A percentile compares a stretch with the other conserved stretches of the same genome.
These are phyloP conservation scores for Phengaris alcon DNA, from an alignment of 2,888 invertebrate species.

Conservation along the genomic window DNA sequence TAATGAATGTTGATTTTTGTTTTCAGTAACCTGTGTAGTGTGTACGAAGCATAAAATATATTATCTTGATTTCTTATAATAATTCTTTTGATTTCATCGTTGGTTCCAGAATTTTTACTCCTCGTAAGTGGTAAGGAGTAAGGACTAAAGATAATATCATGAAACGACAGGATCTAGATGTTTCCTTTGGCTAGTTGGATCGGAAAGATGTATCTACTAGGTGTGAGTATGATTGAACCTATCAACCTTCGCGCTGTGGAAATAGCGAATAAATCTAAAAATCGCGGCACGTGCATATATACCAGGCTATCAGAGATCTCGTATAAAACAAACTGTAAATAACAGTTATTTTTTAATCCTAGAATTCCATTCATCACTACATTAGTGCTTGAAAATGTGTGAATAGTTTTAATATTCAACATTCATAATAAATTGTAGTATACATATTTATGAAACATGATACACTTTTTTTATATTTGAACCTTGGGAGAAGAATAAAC, in stretches of 20 bases:
- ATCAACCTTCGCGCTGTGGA: constrained; percentile 41
- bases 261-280: constrained; percentile 36
- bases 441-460: too few relatives aligned
- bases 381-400: not conserved
- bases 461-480: too few relatives aligned
- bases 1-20: not conserved
- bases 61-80: too few relatives aligned
- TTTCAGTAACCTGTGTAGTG: not conserved
- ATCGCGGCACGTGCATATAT: constrained; percentile 30
- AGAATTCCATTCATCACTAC: not conserved
- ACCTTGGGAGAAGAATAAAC: too few relatives aligned
- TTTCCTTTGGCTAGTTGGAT: constrained; percentile 33
- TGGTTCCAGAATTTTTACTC: not conserved
- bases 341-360: not conserved
- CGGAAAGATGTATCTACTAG: constrained; percentile 35
- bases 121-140: too few relatives aligned
- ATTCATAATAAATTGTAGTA: not conserved
- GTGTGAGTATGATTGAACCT: constrained; percentile 40
- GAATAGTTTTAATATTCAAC: not conserved
- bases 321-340: not conserved
- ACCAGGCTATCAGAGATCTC: not conserved
- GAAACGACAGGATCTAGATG: constrained; percentile 27
- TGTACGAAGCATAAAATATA: too few relatives aligned
- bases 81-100: not conserved
- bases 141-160: not conserved